These are phyloP conservation scores for Merodon equestris DNA, from an alignment of 2,888 invertebrate genomes.

Conservation along the genomic window DNA sequence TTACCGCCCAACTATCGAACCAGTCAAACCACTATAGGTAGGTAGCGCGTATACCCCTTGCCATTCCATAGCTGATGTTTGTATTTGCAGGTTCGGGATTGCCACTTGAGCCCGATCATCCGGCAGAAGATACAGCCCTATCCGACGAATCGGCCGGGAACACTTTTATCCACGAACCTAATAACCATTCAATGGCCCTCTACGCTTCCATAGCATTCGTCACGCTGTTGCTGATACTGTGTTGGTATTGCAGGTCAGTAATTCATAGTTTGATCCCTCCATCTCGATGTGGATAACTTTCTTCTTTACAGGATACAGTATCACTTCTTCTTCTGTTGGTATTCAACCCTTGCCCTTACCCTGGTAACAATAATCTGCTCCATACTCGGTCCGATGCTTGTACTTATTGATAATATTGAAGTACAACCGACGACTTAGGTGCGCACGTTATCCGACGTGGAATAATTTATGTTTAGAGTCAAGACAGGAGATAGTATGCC, in stretches of 20 bases:
- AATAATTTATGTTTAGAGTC: neutral
- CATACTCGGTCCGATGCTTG: constrained; percentile 70
- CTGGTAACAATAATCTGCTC: constrained; percentile 70
- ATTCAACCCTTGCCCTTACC: constrained; percentile 71
- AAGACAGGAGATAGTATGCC: neutral
- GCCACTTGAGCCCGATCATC: too few relatives aligned
- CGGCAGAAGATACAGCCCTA: too few relatives aligned
- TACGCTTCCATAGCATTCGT: constrained; percentile 70
- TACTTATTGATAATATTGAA: constrained; percentile 70
- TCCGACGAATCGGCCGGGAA: constrained; percentile 31
- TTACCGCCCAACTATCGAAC: constrained; percentile 48
- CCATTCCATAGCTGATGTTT: neutral
- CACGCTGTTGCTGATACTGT: constrained; percentile 68
- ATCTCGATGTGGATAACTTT: neutral
- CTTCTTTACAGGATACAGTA: constrained; percentile 79
- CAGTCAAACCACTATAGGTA: constrained; percentile 38
- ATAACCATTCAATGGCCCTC: constrained; percentile 50
- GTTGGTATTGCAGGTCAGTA: constrained; percentile 72
- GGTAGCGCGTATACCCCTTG: neutral
- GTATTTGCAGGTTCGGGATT: too few relatives aligned
- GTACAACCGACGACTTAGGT: constrained; percentile 72
- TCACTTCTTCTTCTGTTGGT: constrained; percentile 80
- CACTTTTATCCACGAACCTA: constrained; percentile 53
- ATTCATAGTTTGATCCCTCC: neutral
- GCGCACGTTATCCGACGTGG: neutral